phyloP scores from a whole-genome alignment of 2,797 vertebrate species.

The Falco peregrinus region DNA sequence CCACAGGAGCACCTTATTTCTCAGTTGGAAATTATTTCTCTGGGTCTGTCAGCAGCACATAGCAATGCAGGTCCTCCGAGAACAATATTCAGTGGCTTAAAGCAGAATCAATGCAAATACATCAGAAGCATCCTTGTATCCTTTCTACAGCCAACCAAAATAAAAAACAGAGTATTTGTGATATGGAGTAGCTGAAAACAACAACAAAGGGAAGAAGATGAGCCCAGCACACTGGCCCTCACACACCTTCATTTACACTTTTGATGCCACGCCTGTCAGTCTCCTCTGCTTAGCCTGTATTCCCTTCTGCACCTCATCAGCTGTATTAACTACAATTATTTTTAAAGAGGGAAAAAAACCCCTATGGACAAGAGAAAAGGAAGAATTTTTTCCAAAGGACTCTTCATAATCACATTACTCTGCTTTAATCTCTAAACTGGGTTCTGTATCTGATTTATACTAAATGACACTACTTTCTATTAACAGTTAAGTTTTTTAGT shows the following conservation, averaged over 20 bases:
- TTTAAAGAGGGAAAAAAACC: not conserved
- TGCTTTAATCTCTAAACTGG: not conserved
- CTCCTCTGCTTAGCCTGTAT: not conserved
- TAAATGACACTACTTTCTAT: not conserved
- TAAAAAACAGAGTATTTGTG: not conserved
- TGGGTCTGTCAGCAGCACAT: constrained; percentile 41
- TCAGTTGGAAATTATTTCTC: constrained; percentile 62
- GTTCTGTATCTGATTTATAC: not conserved
- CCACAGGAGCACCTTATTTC: constrained; percentile 46
- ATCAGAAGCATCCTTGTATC: not conserved
- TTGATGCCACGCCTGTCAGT: not conserved
- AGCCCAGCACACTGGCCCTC: not conserved
- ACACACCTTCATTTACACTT: not conserved
- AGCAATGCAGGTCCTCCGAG: constrained; percentile 1
- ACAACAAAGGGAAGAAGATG: not conserved
- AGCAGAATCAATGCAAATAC: constrained; percentile 4
- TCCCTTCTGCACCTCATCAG: not conserved
- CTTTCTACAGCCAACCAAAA: not conserved
- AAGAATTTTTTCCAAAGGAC: not conserved
- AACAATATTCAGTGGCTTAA: not conserved
- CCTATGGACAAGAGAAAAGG: not conserved
- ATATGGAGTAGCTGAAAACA: not conserved
- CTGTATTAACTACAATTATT: not conserved
- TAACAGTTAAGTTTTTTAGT: not conserved
- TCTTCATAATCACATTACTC: not conserved